These are phyloP conservation scores for Ciconia stormi DNA, from an alignment of 2,113 vertebrate genomes.

Conservation along the genomic window DNA sequence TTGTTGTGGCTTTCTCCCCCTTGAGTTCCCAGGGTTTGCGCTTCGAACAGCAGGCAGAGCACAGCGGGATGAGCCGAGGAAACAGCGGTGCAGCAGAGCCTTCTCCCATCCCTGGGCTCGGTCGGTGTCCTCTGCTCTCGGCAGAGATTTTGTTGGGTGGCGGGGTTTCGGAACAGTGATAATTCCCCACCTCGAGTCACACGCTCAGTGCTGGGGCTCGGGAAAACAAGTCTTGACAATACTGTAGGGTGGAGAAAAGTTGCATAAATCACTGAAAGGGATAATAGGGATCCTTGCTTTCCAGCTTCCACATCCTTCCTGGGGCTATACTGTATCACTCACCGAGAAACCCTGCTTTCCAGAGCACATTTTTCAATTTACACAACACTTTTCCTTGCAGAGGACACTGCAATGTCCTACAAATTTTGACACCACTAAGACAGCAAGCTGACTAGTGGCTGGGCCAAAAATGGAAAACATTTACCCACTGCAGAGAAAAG, in stretches of 20 bases:
- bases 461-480: background rate
- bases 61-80: rapidly evolving
- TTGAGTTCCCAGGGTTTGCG: background rate
- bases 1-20: background rate
- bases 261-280: background rate
- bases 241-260: background rate
- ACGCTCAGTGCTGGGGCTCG: rapidly evolving
- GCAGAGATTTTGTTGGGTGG: rapidly evolving
- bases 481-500: background rate
- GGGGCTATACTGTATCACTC: rapidly evolving
- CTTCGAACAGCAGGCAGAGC: background rate
- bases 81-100: rapidly evolving
- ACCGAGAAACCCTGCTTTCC: background rate
- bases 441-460: rapidly evolving
- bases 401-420: rapidly evolving
- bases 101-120: background rate
- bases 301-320: background rate
- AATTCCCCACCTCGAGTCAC: background rate
- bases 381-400: background rate
- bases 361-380: background rate
- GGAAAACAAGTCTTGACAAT: background rate
- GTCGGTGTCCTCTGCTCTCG: rapidly evolving
- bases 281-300: rapidly evolving
- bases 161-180: rapidly evolving
- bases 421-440: rapidly evolving